A percentile compares a stretch with the other conserved stretches of the same genome.
phyloP scores from a whole-genome alignment of 2,113 vertebrate species.

The Fulica atra region DNA sequence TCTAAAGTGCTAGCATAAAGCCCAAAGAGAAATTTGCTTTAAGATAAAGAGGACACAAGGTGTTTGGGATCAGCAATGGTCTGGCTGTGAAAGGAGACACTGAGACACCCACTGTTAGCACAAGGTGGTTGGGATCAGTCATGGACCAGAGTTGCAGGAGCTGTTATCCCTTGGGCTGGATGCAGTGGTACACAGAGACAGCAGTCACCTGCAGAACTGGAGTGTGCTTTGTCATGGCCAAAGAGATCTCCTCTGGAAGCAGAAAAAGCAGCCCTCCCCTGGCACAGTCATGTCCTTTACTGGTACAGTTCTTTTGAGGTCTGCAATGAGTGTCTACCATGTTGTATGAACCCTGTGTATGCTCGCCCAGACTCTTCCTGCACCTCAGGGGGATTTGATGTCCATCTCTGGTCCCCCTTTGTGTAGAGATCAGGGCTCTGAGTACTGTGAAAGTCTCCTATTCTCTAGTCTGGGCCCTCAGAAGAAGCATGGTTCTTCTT shows the following conservation, averaged over 20 bases:
- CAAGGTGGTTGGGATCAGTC: not conserved
- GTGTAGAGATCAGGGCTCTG: not conserved
- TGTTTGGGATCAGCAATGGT: too few relatives aligned
- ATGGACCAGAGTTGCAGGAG: fast-evolving
- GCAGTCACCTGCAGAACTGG: not conserved
- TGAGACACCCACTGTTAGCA: not conserved
- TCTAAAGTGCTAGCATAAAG: not conserved
- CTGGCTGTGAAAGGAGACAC: not conserved
- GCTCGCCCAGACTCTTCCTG: not conserved
- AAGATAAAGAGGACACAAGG: not conserved
- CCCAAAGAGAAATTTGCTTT: fast-evolving
- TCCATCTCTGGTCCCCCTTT: not conserved
- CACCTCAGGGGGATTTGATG: not conserved
- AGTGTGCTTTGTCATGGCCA: not conserved
- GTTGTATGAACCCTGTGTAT: not conserved
- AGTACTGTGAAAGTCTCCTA: not conserved
- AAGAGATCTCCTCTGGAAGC: not conserved
- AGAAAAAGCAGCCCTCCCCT: not conserved
- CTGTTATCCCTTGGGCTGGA: not conserved
- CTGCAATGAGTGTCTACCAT: not conserved
- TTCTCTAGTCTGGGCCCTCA: not conserved
- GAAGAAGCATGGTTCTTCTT: not conserved
- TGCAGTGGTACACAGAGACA: not conserved
- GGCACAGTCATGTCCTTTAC: fast-evolving
- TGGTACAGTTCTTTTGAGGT: not conserved